Evolutionary conservation across 2,113 vertebrate species (phyloP), one percentile per base, ranked within the genome.

Genomic region (Uria lomvia): DNA sequence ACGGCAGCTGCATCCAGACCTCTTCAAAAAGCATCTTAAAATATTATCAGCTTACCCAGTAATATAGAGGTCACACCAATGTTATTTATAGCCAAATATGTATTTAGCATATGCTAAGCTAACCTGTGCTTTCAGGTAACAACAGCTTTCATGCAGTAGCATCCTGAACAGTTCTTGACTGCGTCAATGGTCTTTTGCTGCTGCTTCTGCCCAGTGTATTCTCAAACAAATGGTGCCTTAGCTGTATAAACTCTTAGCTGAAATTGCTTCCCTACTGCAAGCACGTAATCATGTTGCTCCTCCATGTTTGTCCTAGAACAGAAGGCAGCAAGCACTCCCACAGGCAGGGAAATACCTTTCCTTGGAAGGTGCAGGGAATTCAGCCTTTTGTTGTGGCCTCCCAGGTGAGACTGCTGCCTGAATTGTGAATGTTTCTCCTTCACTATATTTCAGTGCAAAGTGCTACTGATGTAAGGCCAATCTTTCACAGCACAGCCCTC

Each of bases 21-120:
- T 70, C 38, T 94, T 95, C n/a, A 58, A 63, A 89, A 95, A 95
- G 59, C 80, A 53, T 89, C 79, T 89, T 86, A 86, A 88, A 94
- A 84, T 81, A 81, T 79, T 90, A 86, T 50, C 72, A 77, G 29
- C 72, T 92, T 94, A 75, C 36, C 16, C 91, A 67, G 34, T 79
- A 90, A 45, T 53, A 92, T 20, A 80, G 67, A 79, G 67, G 75
- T 80, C 75, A 62, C 22, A 7, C 23, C 82, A 85, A 21, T 19
- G 43, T 79, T 75, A 56, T 82, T 82, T 92, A 45, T 58, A 80
- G 68, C 38, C 65, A 80, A 92, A 83, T 53, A 68, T 16, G n/a
- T 68, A 26, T 93, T 92, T 88, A 86, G n/a, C 32, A 55, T 43
- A 74, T 36, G 29, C 55, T 91, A 74, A 90, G 47, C 15, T 49